phyloP scores from a whole-genome alignment of 2,113 vertebrate genomes.

The Pitta sordida region DNA sequence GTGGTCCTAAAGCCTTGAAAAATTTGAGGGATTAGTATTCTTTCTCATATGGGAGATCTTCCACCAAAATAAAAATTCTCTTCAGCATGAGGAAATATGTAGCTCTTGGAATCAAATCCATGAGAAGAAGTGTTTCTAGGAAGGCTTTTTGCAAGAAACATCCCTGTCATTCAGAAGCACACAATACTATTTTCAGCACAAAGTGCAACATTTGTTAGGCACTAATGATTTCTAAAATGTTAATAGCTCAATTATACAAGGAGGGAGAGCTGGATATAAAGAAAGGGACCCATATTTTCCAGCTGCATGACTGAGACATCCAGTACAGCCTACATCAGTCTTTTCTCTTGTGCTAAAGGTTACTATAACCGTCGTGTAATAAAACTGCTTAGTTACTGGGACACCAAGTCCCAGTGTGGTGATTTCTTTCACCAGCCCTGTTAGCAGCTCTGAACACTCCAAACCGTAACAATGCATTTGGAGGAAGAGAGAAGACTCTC shows the following conservation, averaged over 20 bases:
- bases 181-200: background rate
- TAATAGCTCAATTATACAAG: conserved; percentile 3
- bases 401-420: background rate
- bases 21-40: too few species aligned
- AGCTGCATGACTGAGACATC: background rate
- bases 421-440: background rate
- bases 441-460: background rate
- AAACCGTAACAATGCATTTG: background rate
- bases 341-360: background rate
- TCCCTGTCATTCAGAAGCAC: background rate
- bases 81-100: background rate
- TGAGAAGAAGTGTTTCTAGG: background rate
- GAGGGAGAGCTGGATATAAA: background rate
- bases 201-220: background rate
- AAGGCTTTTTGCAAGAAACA: background rate
- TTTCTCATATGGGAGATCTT: too few species aligned
- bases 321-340: background rate
- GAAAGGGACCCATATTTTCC: background rate
- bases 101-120: background rate
- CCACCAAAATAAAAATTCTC: too few species aligned
- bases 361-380: background rate
- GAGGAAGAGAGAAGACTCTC: background rate
- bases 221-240: conserved; percentile 2
- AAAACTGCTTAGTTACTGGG: background rate
- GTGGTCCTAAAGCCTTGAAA: too few species aligned